Evolutionary conservation across 2,888 invertebrate genomes (phyloP), one percentile per base, ranked within the genome.

Genomic region (Rhingia rostrata): DNA sequence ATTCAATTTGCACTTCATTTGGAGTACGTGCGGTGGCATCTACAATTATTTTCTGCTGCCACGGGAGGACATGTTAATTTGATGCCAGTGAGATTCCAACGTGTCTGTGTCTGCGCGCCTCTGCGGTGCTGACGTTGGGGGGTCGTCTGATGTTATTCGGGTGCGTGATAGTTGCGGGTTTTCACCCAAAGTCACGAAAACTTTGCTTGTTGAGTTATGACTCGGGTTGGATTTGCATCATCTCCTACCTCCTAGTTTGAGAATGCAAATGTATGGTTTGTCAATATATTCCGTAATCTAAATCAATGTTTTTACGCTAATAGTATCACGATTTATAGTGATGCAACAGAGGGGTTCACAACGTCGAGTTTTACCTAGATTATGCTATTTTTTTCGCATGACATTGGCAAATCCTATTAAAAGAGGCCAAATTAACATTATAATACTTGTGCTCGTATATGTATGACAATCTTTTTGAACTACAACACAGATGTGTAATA

Each of bases 1-100:
- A 67, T 74, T 82, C 70, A 82, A 70, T 82, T 82, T 82, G 70
- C 81, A 82, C 81, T 82, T 82, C 70, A 70, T 82, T 82, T 66
- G 53, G 64, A 70, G 77, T 70, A 82, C 64, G 77, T 70, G 77
- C 60, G 70, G 81, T 82, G 70, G 64, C 81, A 77, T 77, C 45
- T 75, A 61, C 49, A 53, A 49, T 49, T 47, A 30, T 47, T 41
- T 7, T 49, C 30, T 49, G 39, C 49, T 51, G 49, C 58, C 81
- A 60, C 70, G 14, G 60, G 51, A 77, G 64, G 43, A 63, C 49
- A 75, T 81, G 77, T 58, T 82, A 77, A 82, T 82, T 70, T 77
- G 64, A 64, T 70, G 81, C 77, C 77, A 82, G 39, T 2, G 22
- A 56, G 4, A 54, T 54, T 49, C 49, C 61, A 67, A 74, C n/a